Percentiles rank a stretch among this genome's conserved stretches.
Evolutionary conservation across 2,888 invertebrate genomes (phyloP).

Genomic region (Ichneumoninae sp.): DNA sequence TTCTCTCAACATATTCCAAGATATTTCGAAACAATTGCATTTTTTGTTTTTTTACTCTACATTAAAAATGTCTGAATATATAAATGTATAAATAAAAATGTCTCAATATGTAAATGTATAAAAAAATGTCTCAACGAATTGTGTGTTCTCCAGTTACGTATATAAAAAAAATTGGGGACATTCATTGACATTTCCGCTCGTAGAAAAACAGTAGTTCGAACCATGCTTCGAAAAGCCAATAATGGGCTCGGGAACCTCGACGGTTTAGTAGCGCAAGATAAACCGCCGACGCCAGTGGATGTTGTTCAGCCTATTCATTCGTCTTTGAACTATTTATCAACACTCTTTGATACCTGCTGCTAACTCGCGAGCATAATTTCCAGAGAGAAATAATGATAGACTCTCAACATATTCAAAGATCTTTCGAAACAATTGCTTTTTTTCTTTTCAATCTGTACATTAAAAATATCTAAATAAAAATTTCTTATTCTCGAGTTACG

Average conservation of each 20-base stretch:
- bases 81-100: no score
- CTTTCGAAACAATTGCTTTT: not conserved
- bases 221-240: not conserved
- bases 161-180: no score
- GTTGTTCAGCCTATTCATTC: conserved; percentile 35
- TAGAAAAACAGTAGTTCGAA: not conserved
- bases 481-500: no score
- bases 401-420: conserved; percentile 11
- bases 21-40: not conserved
- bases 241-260: not conserved
- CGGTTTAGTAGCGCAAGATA: conserved; percentile 2
- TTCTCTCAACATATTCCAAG: conserved; percentile 24
- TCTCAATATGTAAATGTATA: no score
- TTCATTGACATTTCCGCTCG: not conserved
- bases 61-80: not conserved
- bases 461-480: no score
- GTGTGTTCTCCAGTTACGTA: no score
- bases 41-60: not conserved
- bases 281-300: not conserved
- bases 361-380: conserved; percentile 17
- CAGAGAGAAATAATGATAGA: conserved; percentile 21
- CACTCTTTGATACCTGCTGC: conserved; percentile 74
- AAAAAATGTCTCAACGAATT: not conserved
- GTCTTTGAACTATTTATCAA: conserved; percentile 79
- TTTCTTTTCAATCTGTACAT: not conserved